Conservation (phyloP, 1,140 invertebrate species). For the Brachionus rubens region DNA sequence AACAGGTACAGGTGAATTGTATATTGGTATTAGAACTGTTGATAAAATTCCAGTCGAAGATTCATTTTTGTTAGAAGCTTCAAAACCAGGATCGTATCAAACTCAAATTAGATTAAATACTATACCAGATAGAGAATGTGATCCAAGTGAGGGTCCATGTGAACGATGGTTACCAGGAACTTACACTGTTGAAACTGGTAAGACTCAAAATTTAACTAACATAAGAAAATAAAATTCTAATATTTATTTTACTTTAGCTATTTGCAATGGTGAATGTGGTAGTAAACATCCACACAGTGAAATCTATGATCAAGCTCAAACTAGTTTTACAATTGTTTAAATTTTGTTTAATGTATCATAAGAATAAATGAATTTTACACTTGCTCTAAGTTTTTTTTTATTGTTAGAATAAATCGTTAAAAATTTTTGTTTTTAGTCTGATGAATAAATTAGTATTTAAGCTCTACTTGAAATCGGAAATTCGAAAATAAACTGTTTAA, state of each 20-base stretch:
- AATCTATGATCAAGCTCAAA: slow-evolving; percentile 52
- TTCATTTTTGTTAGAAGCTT: slow-evolving; percentile 51
- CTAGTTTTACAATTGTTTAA: slow-evolving; percentile 51
- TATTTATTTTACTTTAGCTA: slow-evolving; percentile 32
- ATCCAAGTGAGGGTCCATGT: slow-evolving; percentile 54
- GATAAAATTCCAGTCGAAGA: slow-evolving; percentile 54
- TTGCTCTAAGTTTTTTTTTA: too few relatives aligned
- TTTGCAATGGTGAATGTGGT: slow-evolving; percentile 58
- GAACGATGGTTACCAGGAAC: slow-evolving; percentile 56
- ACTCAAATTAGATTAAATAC: slow-evolving; percentile 51
- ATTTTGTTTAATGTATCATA: neutral
- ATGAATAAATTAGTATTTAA: too few relatives aligned
- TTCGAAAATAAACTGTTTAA: too few relatives aligned
- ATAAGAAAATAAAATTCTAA: neutral
- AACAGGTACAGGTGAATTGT: slow-evolving; percentile 54
- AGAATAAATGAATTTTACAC: too few relatives aligned
- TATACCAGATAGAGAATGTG: slow-evolving; percentile 54
- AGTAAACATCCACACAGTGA: slow-evolving; percentile 56
- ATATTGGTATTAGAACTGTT: slow-evolving; percentile 51
- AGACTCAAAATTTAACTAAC: slow-evolving; percentile 27
- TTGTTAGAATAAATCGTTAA: too few relatives aligned
- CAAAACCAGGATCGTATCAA: slow-evolving; percentile 50
- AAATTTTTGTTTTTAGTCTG: too few relatives aligned
- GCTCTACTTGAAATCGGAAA: too few relatives aligned
- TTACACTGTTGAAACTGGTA: slow-evolving; percentile 52